phyloP scores from a whole-genome alignment of 2,113 vertebrate species.

The Atractosteus spatula region DNA sequence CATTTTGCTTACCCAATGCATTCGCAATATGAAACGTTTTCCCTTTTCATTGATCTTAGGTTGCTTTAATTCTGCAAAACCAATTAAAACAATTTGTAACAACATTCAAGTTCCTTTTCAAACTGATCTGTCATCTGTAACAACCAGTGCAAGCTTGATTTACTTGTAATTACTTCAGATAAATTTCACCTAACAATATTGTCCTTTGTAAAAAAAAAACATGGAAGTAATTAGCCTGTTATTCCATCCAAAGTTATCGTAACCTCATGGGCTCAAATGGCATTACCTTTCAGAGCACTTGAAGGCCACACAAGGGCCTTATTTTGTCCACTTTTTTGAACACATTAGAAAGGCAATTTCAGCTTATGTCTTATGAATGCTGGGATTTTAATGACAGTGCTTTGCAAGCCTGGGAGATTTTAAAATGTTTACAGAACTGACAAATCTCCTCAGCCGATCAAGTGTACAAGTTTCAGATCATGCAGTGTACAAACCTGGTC shows the following conservation, averaged over 20 bases:
- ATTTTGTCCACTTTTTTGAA: too few relatives aligned
- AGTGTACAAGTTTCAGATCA: neutral
- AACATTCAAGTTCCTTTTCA: too few relatives aligned
- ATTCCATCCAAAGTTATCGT: neutral
- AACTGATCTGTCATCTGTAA: too few relatives aligned
- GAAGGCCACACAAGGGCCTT: neutral
- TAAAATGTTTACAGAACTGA: neutral
- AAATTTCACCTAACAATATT: too few relatives aligned
- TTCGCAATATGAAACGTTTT: too few relatives aligned
- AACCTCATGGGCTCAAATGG: neutral
- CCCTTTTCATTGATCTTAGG: too few relatives aligned
- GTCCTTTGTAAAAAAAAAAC: neutral
- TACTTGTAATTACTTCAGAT: too few relatives aligned
- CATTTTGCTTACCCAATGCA: too few relatives aligned
- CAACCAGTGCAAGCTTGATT: too few relatives aligned
- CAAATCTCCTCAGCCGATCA: neutral
- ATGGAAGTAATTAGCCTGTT: slow-evolving; percentile 9
- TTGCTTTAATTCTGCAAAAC: too few relatives aligned
- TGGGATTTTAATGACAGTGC: neutral
- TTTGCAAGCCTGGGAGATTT: neutral
- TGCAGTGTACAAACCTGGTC: neutral
- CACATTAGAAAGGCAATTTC: too few relatives aligned
- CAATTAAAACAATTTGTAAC: too few relatives aligned
- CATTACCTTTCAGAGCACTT: neutral
- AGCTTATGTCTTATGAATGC: neutral